Percentiles rank a stretch among this genome's conserved stretches.
Evolutionary conservation across 2,888 invertebrate species (phyloP).

Genomic region (Drosophila colorata): DNA sequence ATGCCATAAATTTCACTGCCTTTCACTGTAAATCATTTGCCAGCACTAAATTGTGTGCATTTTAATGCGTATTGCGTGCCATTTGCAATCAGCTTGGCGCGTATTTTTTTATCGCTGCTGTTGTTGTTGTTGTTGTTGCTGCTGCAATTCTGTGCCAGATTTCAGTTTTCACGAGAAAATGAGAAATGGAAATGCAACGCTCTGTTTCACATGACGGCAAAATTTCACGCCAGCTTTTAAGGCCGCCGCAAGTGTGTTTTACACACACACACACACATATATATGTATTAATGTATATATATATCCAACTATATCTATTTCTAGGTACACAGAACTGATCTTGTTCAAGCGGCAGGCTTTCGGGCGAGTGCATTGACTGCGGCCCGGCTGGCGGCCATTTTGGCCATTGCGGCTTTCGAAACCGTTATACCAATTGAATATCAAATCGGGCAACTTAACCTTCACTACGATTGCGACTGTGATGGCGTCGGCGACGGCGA

Average conservation of each 20-base stretch:
- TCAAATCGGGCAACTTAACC: constrained; percentile 72
- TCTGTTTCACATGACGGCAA: constrained; percentile 65
- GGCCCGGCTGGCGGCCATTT: constrained; percentile 51
- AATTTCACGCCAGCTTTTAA: constrained; percentile 58
- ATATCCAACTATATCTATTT: background rate
- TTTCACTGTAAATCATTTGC: constrained; percentile 79
- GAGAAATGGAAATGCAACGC: constrained; percentile 71
- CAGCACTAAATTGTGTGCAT: constrained; percentile 71
- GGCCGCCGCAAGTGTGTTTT: constrained; percentile 37
- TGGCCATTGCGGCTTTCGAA: constrained; percentile 66
- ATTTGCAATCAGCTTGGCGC: constrained; percentile 51
- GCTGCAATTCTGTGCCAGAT: constrained; percentile 66
- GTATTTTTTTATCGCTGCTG: constrained; percentile 4
- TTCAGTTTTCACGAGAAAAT: constrained; percentile 63
- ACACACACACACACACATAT: background rate
- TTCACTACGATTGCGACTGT: constrained; percentile 52
- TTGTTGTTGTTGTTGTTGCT: constrained; percentile 14
- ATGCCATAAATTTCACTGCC: constrained; percentile 79
- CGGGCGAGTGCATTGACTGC: constrained; percentile 68
- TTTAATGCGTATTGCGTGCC: constrained; percentile 77
- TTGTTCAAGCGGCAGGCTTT: constrained; percentile 7
- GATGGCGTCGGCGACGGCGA: constrained; percentile 6
- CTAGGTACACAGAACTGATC: constrained; percentile 38
- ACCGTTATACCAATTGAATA: constrained; percentile 72
- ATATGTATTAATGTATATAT: background rate